Conservation (phyloP, 1,140 invertebrate genomes). For the Berghia stephanieae region DNA sequence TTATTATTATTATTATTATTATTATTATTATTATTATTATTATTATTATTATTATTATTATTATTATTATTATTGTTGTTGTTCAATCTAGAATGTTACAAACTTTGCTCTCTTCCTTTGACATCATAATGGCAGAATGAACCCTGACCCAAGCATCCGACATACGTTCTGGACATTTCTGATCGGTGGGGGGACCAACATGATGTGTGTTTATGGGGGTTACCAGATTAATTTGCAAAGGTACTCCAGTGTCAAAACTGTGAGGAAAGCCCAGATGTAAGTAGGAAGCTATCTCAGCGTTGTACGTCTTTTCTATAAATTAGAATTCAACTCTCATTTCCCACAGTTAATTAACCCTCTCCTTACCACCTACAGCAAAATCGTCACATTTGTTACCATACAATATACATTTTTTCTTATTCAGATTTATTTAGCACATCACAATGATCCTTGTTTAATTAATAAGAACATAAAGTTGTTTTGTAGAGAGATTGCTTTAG, state of each 20-base stretch:
- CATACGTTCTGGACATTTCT: conserved; percentile 55
- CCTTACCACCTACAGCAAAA: background rate
- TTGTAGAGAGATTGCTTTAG: no score
- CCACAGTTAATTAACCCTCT: background rate
- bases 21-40: no score
- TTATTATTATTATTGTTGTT: no score
- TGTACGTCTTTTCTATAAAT: background rate
- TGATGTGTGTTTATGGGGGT: conserved; percentile 88
- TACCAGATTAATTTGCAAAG: conserved; percentile 94
- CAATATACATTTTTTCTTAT: background rate
- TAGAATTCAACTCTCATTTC: background rate
- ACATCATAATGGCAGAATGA: conserved; percentile 46
- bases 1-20: no score
- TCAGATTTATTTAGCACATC: no score
- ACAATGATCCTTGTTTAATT: no score
- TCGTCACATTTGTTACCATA: background rate
- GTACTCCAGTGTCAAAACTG: conserved; percentile 81
- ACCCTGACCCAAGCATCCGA: conserved; percentile 49
- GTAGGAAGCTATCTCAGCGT: background rate
- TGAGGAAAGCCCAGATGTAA: conserved; percentile 75
- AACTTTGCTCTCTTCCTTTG: no score
- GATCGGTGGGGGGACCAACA: conserved; percentile 83
- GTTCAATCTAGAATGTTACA: no score
- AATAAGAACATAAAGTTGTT: no score
- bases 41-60: no score